Evolutionary conservation across 2,888 invertebrate species (phyloP), one percentile per base, ranked within the genome.

Genomic region (Automeris io): DNA sequence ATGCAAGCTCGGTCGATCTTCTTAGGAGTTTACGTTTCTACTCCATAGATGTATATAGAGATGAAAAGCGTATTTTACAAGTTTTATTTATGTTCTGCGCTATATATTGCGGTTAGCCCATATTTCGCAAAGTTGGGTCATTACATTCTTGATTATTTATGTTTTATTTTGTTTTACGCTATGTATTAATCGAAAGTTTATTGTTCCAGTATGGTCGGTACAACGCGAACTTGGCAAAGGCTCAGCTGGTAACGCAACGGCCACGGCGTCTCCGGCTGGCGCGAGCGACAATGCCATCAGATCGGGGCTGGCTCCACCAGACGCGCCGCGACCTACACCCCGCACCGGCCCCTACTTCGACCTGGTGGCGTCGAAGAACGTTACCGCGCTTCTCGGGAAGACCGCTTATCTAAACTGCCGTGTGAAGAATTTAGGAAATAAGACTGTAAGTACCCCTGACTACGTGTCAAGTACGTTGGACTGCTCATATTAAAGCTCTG

Each of bases 391-490:
- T 33, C 88, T 95, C 40, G 95, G 96, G 51, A 95, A 96, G 78
- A 96, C 95, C 23, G 95, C 96, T 34, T 95, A 95, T 69, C 88
- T 96, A 54, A 95, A 93, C 71, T 96, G 96, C 79, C 90, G 95
- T 45, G 95, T 96, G 49, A 95, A 95, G 86, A 95, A 95, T 85
- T 88, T 96, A 71, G 94, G 95, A 51, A 96, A 96, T 87, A 93
- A 94, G 87, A 95, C 96, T 82, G 95, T 96, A 66, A 92, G 93
- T n/a, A n/a, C n/a, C n/a, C n/a, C n/a, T n/a, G n/a, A n/a, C n/a
- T n/a, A n/a, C n/a, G n/a, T n/a, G n/a, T n/a, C n/a, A n/a, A n/a
- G n/a, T n/a, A n/a, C n/a, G n/a, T n/a, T n/a, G n/a, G n/a, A n/a
- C n/a, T n/a, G n/a, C n/a, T n/a, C n/a, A n/a, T n/a, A n/a, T n/a